These are phyloP conservation scores for Linnaemya tessellans DNA, from an alignment of 2,888 invertebrate genomes.

Conservation along the genomic window DNA sequence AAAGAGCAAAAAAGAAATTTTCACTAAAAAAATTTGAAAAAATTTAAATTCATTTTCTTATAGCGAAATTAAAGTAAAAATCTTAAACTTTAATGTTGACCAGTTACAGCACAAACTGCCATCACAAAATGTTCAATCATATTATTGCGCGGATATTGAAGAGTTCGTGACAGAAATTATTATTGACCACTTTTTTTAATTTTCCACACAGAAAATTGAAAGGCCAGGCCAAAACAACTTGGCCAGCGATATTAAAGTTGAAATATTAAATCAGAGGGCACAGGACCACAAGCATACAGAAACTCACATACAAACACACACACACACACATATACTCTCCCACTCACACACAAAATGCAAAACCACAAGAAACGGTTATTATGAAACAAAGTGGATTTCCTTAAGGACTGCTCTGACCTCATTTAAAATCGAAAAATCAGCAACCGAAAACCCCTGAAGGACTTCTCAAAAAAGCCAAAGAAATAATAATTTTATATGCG, in stretches of 20 bases:
- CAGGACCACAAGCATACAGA: constrained; percentile 24
- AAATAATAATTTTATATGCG: constrained; percentile 56
- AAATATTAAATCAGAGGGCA: constrained; percentile 10
- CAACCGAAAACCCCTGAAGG: constrained; percentile 79
- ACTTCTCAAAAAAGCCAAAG: constrained; percentile 56
- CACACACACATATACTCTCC: not conserved
- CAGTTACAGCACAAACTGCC: not conserved
- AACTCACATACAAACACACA: not conserved
- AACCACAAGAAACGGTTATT: constrained; percentile 3
- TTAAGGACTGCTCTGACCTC: constrained; percentile 76
- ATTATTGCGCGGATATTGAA: constrained; percentile 13
- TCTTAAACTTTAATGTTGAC: not conserved
- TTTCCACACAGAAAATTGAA: constrained; percentile 4
- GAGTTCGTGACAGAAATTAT: constrained; percentile 51
- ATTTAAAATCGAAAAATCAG: constrained; percentile 80
- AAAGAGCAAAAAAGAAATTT: too few species aligned
- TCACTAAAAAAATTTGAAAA: too few species aligned
- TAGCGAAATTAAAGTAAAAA: not conserved
- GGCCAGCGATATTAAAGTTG: constrained; percentile 6
- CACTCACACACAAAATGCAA: not conserved
- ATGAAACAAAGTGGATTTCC: constrained; percentile 57
- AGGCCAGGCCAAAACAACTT: constrained; percentile 5
- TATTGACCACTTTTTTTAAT: not conserved
- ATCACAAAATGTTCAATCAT: constrained; percentile 19
- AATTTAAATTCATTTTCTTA: not conserved